Evolutionary conservation across 92 coral and sea anemone genomes (phyloP).

Genomic region (Desmophyllum pertusum): DNA sequence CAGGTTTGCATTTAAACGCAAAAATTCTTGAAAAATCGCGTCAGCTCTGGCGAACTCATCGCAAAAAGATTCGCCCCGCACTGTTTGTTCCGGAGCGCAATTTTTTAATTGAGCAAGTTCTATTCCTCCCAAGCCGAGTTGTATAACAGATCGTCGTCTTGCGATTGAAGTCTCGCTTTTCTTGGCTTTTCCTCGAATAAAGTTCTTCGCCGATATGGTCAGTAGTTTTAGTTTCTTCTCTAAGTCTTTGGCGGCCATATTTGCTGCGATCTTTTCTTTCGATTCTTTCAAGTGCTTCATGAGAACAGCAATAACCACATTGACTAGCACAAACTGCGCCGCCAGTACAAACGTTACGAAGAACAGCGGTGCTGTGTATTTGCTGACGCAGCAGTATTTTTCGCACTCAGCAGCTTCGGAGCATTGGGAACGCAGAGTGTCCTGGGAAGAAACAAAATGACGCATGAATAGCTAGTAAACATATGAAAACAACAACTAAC

Average conservation of each 20-base stretch:
- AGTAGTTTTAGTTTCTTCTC: slow-evolving; percentile 81
- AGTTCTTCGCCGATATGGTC: slow-evolving; percentile 83
- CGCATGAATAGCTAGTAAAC: not conserved
- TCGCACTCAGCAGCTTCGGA: slow-evolving; percentile 66
- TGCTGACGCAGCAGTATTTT: slow-evolving; percentile 80
- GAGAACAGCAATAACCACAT: slow-evolving; percentile 97
- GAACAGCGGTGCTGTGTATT: slow-evolving; percentile 89
- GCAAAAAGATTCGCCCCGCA: slow-evolving; percentile 54
- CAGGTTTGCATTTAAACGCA: slow-evolving; percentile 76
- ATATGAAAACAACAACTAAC: no score
- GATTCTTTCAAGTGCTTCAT: slow-evolving; percentile 98
- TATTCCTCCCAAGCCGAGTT: slow-evolving; percentile 81
- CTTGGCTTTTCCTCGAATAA: slow-evolving; percentile 76
- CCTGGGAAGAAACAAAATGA: slow-evolving; percentile 54
- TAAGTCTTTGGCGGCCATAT: slow-evolving; percentile 83
- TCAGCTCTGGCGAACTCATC: slow-evolving; percentile 72
- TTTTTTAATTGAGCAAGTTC: slow-evolving; percentile 79
- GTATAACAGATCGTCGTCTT: slow-evolving; percentile 75
- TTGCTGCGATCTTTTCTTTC: slow-evolving; percentile 92
- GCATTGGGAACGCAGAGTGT: slow-evolving; percentile 84
- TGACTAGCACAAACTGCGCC: slow-evolving; percentile 96
- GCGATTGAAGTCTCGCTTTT: slow-evolving; percentile 52
- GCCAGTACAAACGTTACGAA: slow-evolving; percentile 95
- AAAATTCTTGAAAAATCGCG: slow-evolving; percentile 80
- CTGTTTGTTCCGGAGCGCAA: slow-evolving; percentile 37